Evolutionary conservation across 2,888 invertebrate genomes (phyloP).

Genomic region (Dolomedes plantarius): DNA sequence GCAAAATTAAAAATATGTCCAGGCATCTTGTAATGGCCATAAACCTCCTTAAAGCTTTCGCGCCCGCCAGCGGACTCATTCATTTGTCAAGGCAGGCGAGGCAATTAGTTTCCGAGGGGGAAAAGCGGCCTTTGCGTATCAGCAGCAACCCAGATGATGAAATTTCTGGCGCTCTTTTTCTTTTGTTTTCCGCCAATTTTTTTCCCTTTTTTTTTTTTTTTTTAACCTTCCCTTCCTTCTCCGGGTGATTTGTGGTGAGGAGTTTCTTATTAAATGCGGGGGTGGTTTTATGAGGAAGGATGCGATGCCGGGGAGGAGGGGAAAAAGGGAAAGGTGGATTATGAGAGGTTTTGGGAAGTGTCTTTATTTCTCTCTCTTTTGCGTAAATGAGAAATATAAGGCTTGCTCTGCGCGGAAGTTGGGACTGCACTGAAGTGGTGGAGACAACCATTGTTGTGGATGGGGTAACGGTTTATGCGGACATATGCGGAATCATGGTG

Average conservation of each 20-base stretch:
- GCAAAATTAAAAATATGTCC: conserved; percentile 65
- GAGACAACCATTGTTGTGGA: too few relatives aligned
- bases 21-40: conserved; percentile 56
- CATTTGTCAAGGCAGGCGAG: conserved; percentile 62
- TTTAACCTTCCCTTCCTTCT: conserved; percentile 8
- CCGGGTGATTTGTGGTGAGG: conserved; percentile 57
- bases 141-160: conserved; percentile 42
- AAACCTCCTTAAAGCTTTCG: conserved; percentile 68
- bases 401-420: too few relatives aligned
- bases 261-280: conserved; percentile 61
- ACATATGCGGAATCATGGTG: too few relatives aligned
- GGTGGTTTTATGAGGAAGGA: not conserved
- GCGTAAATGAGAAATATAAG: too few relatives aligned
- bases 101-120: conserved; percentile 53
- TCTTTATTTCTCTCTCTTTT: not conserved
- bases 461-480: too few relatives aligned
- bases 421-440: too few relatives aligned
- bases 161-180: conserved; percentile 29
- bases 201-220: conserved; percentile 8
- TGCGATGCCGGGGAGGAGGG: too few relatives aligned
- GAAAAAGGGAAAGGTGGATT: not conserved
- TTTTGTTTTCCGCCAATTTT: conserved; percentile 15
- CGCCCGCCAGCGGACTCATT: conserved; percentile 60
- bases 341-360: not conserved
- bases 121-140: conserved; percentile 51